phyloP scores from a whole-genome alignment of 2,113 vertebrate species.

The Chaetorhynchus papuensis region DNA sequence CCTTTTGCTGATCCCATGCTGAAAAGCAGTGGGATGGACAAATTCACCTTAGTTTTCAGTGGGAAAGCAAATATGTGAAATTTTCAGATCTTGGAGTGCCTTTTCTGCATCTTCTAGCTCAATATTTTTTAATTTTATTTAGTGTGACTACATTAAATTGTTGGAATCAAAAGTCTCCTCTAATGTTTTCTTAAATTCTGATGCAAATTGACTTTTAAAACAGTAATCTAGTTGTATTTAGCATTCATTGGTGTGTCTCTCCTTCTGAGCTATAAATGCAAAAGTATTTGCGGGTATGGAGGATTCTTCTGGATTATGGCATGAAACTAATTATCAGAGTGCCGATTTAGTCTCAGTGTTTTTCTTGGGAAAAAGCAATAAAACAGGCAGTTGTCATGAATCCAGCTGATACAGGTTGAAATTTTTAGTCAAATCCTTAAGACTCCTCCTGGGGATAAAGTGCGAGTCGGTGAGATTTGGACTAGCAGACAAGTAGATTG shows the following conservation, averaged over 20 bases:
- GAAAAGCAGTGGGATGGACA: neutral
- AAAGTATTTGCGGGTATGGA: neutral
- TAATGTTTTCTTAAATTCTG: neutral
- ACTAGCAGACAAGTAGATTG: neutral
- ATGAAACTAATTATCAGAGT: neutral
- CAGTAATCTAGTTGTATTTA: neutral
- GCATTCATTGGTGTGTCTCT: neutral
- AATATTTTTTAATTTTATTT: neutral
- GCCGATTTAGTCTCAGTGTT: neutral
- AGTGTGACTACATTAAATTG: neutral
- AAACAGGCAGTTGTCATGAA: neutral
- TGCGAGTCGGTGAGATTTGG: neutral
- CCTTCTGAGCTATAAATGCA: neutral
- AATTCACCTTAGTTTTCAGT: neutral
- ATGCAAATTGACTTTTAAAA: neutral
- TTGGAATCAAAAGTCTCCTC: neutral
- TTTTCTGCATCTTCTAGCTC: neutral
- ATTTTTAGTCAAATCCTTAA: neutral
- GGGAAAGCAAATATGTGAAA: neutral
- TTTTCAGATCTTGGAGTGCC: neutral
- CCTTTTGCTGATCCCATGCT: neutral
- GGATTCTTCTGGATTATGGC: neutral
- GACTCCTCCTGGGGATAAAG: neutral
- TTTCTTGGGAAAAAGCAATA: neutral
- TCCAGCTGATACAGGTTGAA: neutral